Conservation (phyloP, 2,888 invertebrate genomes). For the Neocrepidodera transversa region DNA sequence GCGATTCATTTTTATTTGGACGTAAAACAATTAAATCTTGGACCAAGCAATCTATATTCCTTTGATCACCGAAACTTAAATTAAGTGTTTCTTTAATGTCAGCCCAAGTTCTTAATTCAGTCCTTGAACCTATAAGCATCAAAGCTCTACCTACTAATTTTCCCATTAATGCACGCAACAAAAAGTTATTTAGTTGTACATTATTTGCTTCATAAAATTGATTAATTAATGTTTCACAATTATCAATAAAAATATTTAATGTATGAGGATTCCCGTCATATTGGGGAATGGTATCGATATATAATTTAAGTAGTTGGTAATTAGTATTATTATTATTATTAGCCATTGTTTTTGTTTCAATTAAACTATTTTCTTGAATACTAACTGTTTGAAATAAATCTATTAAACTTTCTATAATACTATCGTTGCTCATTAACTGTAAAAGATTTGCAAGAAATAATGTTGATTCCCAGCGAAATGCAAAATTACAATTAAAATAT, state of each 20-base stretch:
- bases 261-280: background rate
- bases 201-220: background rate
- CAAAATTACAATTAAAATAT: too few relatives aligned
- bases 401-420: too few relatives aligned
- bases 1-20: background rate
- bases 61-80: background rate
- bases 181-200: background rate
- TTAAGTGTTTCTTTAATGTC: background rate
- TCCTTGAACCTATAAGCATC: background rate
- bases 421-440: too few relatives aligned
- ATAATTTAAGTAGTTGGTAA: background rate
- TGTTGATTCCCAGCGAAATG: too few relatives aligned
- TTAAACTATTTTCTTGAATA: too few relatives aligned
- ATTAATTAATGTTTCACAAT: background rate
- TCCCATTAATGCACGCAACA: background rate
- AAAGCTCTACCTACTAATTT: background rate
- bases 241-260: background rate
- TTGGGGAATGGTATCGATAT: background rate
- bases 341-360: too few relatives aligned
- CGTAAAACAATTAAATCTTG: background rate
- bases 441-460: too few relatives aligned
- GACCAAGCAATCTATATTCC: conserved; percentile 1
- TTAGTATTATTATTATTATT: too few relatives aligned
- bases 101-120: background rate
- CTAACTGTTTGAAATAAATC: too few relatives aligned